Evolutionary conservation across 2,888 invertebrate species (phyloP).

Genomic region (Campaea margaritaria): DNA sequence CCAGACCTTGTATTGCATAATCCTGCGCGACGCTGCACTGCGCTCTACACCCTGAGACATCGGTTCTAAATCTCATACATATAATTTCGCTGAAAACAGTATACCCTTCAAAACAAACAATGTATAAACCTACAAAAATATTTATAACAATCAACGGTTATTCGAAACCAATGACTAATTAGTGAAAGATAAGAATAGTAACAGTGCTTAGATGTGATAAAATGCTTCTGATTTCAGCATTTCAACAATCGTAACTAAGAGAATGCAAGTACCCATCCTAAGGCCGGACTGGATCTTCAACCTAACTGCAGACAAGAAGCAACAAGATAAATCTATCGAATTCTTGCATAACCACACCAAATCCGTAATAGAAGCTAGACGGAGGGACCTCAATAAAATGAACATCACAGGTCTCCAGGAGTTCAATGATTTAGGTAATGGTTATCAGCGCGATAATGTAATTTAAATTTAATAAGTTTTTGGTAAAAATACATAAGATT

Average conservation of each 20-base stretch:
- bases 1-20: too few species aligned
- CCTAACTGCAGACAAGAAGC: slow-evolving; percentile 84
- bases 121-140: too few species aligned
- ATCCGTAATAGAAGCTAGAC: slow-evolving; percentile 73
- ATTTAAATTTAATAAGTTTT: too few species aligned
- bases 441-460: too few species aligned
- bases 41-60: too few species aligned
- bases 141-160: too few species aligned
- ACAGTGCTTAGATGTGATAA: neutral
- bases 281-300: slow-evolving; percentile 68
- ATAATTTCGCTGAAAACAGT: too few species aligned
- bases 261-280: slow-evolving; percentile 69
- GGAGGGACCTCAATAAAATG: slow-evolving; percentile 59
- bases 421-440: slow-evolving; percentile 61
- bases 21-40: too few species aligned
- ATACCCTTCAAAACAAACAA: too few species aligned
- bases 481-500: too few species aligned
- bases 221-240: slow-evolving; percentile 47
- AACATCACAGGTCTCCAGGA: slow-evolving; percentile 53
- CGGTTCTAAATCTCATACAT: neutral
- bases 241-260: slow-evolving; percentile 54
- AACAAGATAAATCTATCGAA: slow-evolving; percentile 77
- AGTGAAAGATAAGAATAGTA: too few species aligned
- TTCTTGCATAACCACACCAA: slow-evolving; percentile 75
- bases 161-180: too few species aligned